Evolutionary conservation across 2,797 vertebrate species (phyloP), one percentile per base, ranked within the genome.

Genomic region (Pteronotus mesoamericanus): DNA sequence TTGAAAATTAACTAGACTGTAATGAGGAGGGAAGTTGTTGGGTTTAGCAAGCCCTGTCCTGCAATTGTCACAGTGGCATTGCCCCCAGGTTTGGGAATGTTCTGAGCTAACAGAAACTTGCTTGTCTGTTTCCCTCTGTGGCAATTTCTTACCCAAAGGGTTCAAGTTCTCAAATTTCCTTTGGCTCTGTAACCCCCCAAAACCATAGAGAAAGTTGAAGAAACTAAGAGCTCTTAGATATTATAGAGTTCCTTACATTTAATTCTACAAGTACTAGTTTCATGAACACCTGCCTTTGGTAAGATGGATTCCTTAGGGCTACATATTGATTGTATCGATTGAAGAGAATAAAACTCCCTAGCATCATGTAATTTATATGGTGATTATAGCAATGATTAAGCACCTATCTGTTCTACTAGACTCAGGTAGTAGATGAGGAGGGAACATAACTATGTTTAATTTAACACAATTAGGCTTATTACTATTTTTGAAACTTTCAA

Each of bases 401-500:
- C 9, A 83, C 34, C 75, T 86, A 2, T 79, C 32, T 96, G 32
- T 53, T 69, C 66, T 89, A 39, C 37, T 80, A 77, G 44, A 86
- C 59, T 91, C 86, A 91, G 68, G 29, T 61, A 71, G 51, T 96
- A n/a, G 26, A 68, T 59, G 61, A 34, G 69, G 34, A 69, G 29
- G 53, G 34, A 89, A 86, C 71, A 88, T 59, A 86, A 77, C 68
- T 71, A 37, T 29, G 79, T 96, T 84, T 39, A 51, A 59, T 34
- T 89, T 90, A 55, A 69, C 18, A 69, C 42, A 51, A 44, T 94
- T 77, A 91, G 46, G 24, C 12, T 26, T 68, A 74, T 93, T 71
- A 46, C 29, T 92, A 11, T 78, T 92, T 75, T 93, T 64, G 53
- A 86, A 86, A 92, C 83, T 95, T 89, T 95, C n/a, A 94, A 79